Percentiles rank a stretch among this genome's conserved stretches.
Evolutionary conservation across 2,113 vertebrate species (phyloP).

Genomic region (Pteropus alecto): DNA sequence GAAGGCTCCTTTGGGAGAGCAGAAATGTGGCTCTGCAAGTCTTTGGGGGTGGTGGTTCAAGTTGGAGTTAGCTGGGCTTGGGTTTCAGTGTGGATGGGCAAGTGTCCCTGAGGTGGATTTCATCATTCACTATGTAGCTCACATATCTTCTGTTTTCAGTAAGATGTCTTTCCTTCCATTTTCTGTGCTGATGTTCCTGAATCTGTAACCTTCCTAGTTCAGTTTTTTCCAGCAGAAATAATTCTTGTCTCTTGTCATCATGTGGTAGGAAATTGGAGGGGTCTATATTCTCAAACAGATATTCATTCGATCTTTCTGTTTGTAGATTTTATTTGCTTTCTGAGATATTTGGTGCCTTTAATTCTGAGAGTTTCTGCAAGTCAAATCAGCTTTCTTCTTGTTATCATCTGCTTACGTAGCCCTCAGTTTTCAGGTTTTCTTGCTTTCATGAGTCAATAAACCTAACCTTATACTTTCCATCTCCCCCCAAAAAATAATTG

Average conservation of each 20-base stretch:
- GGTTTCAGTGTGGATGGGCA: not conserved
- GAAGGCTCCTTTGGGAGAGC: not conserved
- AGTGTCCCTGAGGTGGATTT: not conserved
- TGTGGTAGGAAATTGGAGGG: not conserved
- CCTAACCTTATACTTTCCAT: not conserved
- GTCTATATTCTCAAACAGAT: not conserved
- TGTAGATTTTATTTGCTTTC: not conserved
- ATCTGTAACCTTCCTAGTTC: not conserved
- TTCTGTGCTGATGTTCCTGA: not conserved
- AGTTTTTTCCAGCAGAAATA: not conserved
- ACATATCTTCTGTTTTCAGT: not conserved
- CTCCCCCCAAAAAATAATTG: not conserved
- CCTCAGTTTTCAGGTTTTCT: not conserved
- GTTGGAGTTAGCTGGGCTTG: not conserved
- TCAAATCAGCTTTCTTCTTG: not conserved
- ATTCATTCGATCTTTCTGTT: not conserved
- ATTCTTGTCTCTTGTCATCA: not conserved
- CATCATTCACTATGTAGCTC: not conserved
- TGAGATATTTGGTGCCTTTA: not conserved
- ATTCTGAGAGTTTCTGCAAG: not conserved
- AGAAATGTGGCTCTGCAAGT: not conserved
- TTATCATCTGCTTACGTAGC: not conserved
- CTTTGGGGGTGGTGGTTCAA: not conserved
- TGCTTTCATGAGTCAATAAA: not conserved
- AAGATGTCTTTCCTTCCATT: not conserved